Evolutionary conservation across 2,797 vertebrate genomes (phyloP), one percentile per base, ranked within the genome.

Genomic region (Alca torda): DNA sequence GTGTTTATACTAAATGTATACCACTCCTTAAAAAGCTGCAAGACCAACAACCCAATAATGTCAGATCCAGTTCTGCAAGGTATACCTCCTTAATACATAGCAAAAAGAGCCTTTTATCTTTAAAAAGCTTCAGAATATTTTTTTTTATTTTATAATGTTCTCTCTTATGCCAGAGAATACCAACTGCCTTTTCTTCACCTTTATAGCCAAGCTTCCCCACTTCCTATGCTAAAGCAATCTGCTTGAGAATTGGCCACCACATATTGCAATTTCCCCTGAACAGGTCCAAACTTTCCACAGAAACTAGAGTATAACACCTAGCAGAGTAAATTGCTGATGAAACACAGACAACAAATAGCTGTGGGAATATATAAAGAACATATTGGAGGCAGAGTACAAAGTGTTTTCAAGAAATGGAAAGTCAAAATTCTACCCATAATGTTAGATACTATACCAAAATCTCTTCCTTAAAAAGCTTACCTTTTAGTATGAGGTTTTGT

Each of bases 251-350:
- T 83, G 48, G 12, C 41, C 28, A 35, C 77, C 37, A 77, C 5
- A 10, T 70, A 84, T 4, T 59, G 37, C 76, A 84, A 73, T 97
- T 96, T 96, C 33, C 5, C 73, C 73, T 81, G 46, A 95, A 78
- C 39, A 46, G 16, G 18, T 68, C 67, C 56, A 84, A 93, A 69
- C 50, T 84, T 87, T 76, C 64, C 25, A 28, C n/a, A 80, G 54
- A 95, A 91, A 77, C 39, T 60, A 23, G 15, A 45, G 13, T 53
- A 39, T 35, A 81, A 65, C 46, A 90, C 30, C 31, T 79, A 84
- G 25, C 6, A 85, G 37, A 17, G 5, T n/a, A 94, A 89, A 93
- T 81, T 94, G 50, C 45, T 87, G 74, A 84, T 9, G 25, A 86
- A 93, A 80, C 0, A 0, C 21, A 73, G 74, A 85, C 26, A 79